Evolutionary conservation across 2,797 vertebrate species (phyloP).

Genomic region (Rhabdomys pumilio): DNA sequence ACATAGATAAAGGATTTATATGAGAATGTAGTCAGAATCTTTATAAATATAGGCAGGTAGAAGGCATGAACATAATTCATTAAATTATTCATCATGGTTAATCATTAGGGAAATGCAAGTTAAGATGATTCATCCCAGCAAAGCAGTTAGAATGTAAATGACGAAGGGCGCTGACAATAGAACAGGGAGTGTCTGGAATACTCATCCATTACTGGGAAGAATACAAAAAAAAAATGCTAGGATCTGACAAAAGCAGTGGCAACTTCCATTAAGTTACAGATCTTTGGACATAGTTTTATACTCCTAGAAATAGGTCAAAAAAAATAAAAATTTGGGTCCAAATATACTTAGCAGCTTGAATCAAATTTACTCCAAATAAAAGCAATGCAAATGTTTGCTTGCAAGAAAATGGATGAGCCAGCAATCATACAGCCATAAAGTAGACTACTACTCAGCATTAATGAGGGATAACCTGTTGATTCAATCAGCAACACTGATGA

Average conservation of each 20-base stretch:
- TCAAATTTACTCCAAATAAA: neutral
- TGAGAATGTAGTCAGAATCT: conserved; percentile 51
- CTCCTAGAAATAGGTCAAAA: neutral
- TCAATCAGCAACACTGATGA: neutral
- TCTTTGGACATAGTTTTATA: conserved; percentile 2
- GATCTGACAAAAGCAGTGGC: neutral
- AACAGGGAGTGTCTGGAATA: neutral
- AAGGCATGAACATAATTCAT: neutral
- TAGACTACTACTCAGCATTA: neutral
- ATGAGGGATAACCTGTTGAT: neutral
- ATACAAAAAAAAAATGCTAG: neutral
- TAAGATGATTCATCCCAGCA: neutral
- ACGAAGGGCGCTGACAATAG: neutral
- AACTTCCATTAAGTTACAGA: conserved; percentile 1
- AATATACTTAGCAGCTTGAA: conserved; percentile 24
- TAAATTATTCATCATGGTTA: conserved; percentile 28
- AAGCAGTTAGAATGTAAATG: conserved; percentile 35
- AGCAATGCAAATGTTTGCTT: neutral
- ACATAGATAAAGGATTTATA: conserved; percentile 35
- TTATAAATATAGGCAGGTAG: neutral
- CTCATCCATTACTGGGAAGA: neutral
- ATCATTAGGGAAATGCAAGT: conserved; percentile 4
- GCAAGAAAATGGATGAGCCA: neutral
- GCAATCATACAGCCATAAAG: neutral
- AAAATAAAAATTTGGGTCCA: conserved; percentile 28